These are phyloP conservation scores for Yponomeuta sedellus DNA, from an alignment of 2,888 invertebrate species.

Conservation along the genomic window DNA sequence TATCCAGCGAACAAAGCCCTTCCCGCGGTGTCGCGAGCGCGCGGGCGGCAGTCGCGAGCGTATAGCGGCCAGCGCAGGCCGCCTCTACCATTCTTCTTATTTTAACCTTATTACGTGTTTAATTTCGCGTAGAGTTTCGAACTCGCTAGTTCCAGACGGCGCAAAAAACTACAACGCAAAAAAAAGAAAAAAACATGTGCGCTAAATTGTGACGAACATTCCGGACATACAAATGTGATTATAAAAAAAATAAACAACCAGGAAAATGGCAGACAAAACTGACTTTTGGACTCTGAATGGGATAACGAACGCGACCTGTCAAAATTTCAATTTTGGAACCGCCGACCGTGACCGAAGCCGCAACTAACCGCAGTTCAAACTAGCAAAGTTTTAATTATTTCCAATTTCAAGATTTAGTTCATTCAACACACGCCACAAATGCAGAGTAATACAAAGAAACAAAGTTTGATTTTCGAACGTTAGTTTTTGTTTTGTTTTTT, in stretches of 20 bases:
- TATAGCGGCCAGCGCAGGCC: slow-evolving; percentile 67
- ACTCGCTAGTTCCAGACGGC: slow-evolving; percentile 57
- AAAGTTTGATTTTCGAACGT: slow-evolving; percentile 46
- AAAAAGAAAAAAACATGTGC: slow-evolving; percentile 31
- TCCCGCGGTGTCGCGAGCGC: slow-evolving; percentile 31
- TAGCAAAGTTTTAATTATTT: slow-evolving; percentile 43
- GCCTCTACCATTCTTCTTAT: slow-evolving; percentile 65
- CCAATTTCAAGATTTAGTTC: slow-evolving; percentile 19
- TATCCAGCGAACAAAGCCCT: not conserved
- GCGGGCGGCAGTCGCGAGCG: slow-evolving; percentile 55
- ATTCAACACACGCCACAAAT: slow-evolving; percentile 16
- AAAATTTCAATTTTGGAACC: slow-evolving; percentile 20
- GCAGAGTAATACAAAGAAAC: slow-evolving; percentile 24
- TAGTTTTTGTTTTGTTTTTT: slow-evolving; percentile 43
- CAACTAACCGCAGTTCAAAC: slow-evolving; percentile 70
- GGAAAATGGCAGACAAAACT: slow-evolving; percentile 16
- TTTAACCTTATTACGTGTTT: slow-evolving; percentile 68
- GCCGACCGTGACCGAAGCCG: slow-evolving; percentile 35
- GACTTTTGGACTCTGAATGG: slow-evolving; percentile 36
- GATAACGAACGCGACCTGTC: slow-evolving; percentile 10
- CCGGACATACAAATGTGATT: slow-evolving; percentile 32
- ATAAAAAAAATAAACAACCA: slow-evolving; percentile 6
- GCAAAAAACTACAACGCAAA: slow-evolving; percentile 35
- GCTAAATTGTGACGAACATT: slow-evolving; percentile 67
- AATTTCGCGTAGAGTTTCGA: slow-evolving; percentile 73